These are phyloP conservation scores for Cheilinus undulatus DNA, from an alignment of 2,113 vertebrate genomes.

Conservation along the genomic window DNA sequence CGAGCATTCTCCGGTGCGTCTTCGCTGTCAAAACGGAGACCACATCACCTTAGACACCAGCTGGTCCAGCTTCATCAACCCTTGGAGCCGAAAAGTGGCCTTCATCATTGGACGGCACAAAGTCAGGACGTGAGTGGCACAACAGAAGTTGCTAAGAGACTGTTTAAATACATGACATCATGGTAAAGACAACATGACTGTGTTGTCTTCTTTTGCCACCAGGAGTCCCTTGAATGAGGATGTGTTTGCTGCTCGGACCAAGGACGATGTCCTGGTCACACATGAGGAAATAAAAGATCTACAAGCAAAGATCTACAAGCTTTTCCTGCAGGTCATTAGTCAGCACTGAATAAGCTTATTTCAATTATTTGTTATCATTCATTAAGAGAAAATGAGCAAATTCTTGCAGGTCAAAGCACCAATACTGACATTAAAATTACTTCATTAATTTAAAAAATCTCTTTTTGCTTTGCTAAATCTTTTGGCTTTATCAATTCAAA, in stretches of 20 bases:
- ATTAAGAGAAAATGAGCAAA: background rate
- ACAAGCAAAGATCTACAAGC: constrained; percentile 91
- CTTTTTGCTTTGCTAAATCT: no score
- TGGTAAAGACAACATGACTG: background rate
- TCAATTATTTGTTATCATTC: background rate
- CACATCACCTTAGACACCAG: constrained; percentile 91
- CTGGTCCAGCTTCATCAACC: constrained; percentile 94
- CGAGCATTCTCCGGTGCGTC: constrained; percentile 89
- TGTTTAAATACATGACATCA: background rate
- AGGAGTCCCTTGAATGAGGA: constrained; percentile 93
- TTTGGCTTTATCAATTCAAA: no score
- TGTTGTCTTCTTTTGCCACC: constrained; percentile 25
- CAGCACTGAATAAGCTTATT: background rate
- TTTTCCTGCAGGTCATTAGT: constrained; percentile 89
- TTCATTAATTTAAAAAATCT: background rate
- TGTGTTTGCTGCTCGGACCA: constrained; percentile 86
- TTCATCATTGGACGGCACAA: constrained; percentile 93
- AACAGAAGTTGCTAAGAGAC: background rate
- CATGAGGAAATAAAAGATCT: constrained; percentile 89
- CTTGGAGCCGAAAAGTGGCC: constrained; percentile 92
- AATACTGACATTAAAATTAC: background rate
- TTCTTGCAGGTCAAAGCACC: no score
- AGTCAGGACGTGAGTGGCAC: constrained; percentile 88
- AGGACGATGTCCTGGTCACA: constrained; percentile 69
- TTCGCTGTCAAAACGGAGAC: constrained; percentile 92